phyloP scores from a whole-genome alignment of 2,113 vertebrate genomes.

The Aspidoscelis tigris region DNA sequence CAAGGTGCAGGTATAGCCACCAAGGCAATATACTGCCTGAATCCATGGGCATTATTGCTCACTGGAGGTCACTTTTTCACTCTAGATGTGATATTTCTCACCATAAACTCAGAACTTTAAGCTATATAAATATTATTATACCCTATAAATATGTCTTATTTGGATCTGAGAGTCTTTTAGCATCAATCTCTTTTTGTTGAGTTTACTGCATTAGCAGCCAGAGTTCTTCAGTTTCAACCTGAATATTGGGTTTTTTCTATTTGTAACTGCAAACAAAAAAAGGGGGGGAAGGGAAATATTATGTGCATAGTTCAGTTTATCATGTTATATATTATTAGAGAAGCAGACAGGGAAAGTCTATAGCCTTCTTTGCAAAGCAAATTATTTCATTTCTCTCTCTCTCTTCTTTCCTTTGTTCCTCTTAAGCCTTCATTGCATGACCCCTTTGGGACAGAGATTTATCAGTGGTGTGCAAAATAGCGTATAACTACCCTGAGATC shows the following conservation, averaged over 20 bases:
- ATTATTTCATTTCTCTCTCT: conserved; percentile 1
- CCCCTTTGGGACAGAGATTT: neutral
- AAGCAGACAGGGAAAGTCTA: neutral
- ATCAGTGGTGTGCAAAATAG: conserved; percentile 1
- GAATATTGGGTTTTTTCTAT: neutral
- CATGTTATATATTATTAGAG: neutral
- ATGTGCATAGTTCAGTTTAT: neutral
- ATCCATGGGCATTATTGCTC: conserved; percentile 35
- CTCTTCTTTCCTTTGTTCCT: neutral
- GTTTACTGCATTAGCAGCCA: neutral
- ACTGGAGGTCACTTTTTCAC: conserved; percentile 39
- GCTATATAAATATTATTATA: conserved; percentile 48
- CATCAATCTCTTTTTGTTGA: conserved; percentile 23
- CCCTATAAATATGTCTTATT: conserved; percentile 29
- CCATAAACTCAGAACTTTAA: conserved; percentile 41
- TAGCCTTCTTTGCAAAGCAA: neutral
- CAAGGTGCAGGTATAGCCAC: conserved; percentile 2
- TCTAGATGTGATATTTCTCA: conserved; percentile 32
- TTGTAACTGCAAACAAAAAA: neutral
- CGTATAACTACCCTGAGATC: conserved; percentile 6
- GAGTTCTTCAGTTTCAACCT: neutral
- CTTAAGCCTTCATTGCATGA: neutral
- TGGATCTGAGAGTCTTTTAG: conserved; percentile 33
- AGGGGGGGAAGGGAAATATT: neutral
- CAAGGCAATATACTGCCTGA: conserved; percentile 14